phyloP scores from a whole-genome alignment of 2,888 invertebrate species.

The Minunthozetes semirufus region DNA sequence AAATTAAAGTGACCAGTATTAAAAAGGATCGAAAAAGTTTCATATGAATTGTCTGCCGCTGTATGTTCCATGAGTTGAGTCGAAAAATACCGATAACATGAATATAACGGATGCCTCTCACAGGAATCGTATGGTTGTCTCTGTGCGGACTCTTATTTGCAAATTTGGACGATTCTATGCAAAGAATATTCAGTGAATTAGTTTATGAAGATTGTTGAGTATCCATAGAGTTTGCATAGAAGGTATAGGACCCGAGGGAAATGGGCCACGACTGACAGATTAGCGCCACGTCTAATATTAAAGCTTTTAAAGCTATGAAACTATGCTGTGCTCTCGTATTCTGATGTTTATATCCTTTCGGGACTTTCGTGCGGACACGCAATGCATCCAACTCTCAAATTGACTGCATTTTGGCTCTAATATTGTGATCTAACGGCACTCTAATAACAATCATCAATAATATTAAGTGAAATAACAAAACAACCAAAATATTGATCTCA shows the following conservation, averaged over 20 bases:
- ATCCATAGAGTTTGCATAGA: background rate
- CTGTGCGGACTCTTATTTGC: background rate
- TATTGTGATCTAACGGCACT: background rate
- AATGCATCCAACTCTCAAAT: conserved; percentile 21
- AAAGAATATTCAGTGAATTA: conserved; percentile 22
- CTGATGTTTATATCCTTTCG: conserved; percentile 28
- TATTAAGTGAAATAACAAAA: background rate
- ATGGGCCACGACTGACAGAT: conserved; percentile 30
- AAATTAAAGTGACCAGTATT: no score
- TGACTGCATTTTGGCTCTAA: conserved; percentile 2
- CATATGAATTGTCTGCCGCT: no score
- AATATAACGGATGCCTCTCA: no score
- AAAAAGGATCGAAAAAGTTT: no score
- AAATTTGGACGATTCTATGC: background rate
- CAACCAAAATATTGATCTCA: conserved; percentile 13
- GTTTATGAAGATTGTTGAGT: conserved; percentile 19
- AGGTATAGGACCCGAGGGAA: conserved; percentile 30
- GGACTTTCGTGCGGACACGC: conserved; percentile 27
- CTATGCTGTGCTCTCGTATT: conserved; percentile 17
- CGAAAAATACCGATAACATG: no score
- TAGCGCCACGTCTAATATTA: conserved; percentile 20
- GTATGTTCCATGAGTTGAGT: no score
- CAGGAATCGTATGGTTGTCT: background rate
- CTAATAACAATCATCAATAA: conserved; percentile 23
- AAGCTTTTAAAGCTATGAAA: conserved; percentile 29